These are phyloP conservation scores for Diarsia dahlii DNA, from an alignment of 2,888 invertebrate species.

Conservation along the genomic window DNA sequence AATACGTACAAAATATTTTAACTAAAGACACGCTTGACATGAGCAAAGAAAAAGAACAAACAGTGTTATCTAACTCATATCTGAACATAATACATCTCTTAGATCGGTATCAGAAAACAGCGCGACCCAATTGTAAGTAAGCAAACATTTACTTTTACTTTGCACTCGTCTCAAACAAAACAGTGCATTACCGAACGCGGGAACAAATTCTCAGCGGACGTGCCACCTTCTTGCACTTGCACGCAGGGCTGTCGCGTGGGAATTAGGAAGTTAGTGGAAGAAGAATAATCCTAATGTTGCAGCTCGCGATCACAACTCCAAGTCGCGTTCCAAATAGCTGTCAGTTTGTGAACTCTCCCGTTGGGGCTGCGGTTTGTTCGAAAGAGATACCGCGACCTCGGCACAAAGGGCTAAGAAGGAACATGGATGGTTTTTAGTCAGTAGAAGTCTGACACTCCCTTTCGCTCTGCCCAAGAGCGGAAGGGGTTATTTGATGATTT, in stretches of 20 bases:
- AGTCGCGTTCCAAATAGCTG: too few species aligned
- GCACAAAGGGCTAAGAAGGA: too few species aligned
- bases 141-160: conserved; percentile 52
- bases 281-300: background rate
- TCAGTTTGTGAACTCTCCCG: too few species aligned
- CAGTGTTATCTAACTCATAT: background rate
- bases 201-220: conserved; percentile 52
- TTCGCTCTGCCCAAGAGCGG: too few species aligned
- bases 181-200: conserved; percentile 58
- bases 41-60: background rate
- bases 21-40: background rate
- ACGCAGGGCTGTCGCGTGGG: conserved; percentile 31
- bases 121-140: conserved; percentile 39
- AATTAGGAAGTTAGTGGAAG: background rate
- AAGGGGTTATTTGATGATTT: too few species aligned
- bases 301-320: too few species aligned
- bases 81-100: conserved; percentile 2
- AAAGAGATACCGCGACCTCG: too few species aligned
- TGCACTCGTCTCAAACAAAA: conserved; percentile 44
- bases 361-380: too few species aligned
- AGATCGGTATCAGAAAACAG: conserved; percentile 16
- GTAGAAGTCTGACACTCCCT: too few species aligned
- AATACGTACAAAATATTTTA: background rate
- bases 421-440: too few species aligned
- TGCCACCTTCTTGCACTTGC: conserved; percentile 41